phyloP scores from a whole-genome alignment of 2,888 invertebrate species.

The Patella depressa region DNA sequence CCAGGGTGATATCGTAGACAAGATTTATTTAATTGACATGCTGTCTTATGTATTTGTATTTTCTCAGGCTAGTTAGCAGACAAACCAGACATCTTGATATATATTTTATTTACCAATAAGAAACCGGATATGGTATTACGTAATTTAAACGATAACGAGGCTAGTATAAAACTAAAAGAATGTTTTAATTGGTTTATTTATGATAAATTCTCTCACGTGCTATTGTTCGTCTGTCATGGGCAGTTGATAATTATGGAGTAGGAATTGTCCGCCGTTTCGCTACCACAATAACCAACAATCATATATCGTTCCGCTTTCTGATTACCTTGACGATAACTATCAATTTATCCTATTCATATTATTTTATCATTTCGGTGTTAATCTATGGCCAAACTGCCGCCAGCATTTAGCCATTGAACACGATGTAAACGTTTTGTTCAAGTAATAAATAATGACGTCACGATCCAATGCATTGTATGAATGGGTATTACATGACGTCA shows the following conservation, averaged over 20 bases:
- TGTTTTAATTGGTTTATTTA: constrained; percentile 9
- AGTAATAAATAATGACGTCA: constrained; percentile 7
- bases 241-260: background rate
- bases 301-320: background rate
- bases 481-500: background rate
- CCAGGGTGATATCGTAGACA: no score
- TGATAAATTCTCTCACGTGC: background rate
- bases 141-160: background rate
- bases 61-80: no score
- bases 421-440: no score
- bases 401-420: no score
- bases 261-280: background rate
- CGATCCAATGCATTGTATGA: background rate
- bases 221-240: background rate
- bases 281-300: background rate
- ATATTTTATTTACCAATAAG: background rate
- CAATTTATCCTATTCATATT: background rate
- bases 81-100: no score
- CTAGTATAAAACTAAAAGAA: background rate
- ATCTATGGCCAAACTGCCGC: background rate
- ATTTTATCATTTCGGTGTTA: background rate
- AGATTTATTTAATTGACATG: no score
- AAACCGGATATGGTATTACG: constrained; percentile 5
- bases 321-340: background rate
- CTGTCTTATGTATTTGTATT: no score